Percentiles rank a stretch among this genome's conserved stretches.
phyloP scores from a whole-genome alignment of 1,140 invertebrate species.

The Asbolus verrucosus region DNA sequence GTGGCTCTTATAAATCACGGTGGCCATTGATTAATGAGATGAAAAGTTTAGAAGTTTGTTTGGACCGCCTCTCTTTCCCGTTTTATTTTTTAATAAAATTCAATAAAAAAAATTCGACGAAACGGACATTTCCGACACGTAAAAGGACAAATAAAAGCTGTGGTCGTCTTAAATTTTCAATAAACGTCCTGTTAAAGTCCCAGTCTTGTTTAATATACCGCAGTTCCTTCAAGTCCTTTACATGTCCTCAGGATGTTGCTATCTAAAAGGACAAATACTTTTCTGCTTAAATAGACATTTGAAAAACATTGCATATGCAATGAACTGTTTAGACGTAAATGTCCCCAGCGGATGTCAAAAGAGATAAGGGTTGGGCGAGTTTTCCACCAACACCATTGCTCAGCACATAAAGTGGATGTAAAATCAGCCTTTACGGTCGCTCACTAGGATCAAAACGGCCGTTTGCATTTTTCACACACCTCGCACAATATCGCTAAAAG shows the following conservation, averaged over 20 bases:
- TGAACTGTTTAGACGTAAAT: slow-evolving; percentile 44
- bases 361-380: slow-evolving; percentile 28
- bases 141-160: slow-evolving; percentile 16
- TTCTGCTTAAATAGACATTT: slow-evolving; percentile 47
- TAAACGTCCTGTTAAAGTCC: slow-evolving; percentile 28
- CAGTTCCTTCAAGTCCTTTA: slow-evolving; percentile 39
- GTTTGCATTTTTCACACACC: slow-evolving; percentile 17
- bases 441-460: slow-evolving; percentile 26
- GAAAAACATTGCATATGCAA: slow-evolving; percentile 50
- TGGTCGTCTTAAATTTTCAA: slow-evolving; percentile 39
- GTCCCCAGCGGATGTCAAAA: slow-evolving; percentile 37
- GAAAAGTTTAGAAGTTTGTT: slow-evolving; percentile 39
- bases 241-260: slow-evolving; percentile 32
- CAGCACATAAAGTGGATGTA: slow-evolving; percentile 23
- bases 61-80: slow-evolving; percentile 7
- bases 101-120: background rate
- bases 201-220: slow-evolving; percentile 37
- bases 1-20: slow-evolving; percentile 38
- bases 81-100: slow-evolving; percentile 34
- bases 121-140: slow-evolving; percentile 22
- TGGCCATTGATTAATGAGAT: slow-evolving; percentile 41
- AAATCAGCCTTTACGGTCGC: slow-evolving; percentile 21
- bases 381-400: slow-evolving; percentile 20
- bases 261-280: slow-evolving; percentile 43
- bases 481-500: slow-evolving; percentile 1